Evolutionary conservation across 2,888 invertebrate species (phyloP).

Genomic region (Cetonia aurata): DNA sequence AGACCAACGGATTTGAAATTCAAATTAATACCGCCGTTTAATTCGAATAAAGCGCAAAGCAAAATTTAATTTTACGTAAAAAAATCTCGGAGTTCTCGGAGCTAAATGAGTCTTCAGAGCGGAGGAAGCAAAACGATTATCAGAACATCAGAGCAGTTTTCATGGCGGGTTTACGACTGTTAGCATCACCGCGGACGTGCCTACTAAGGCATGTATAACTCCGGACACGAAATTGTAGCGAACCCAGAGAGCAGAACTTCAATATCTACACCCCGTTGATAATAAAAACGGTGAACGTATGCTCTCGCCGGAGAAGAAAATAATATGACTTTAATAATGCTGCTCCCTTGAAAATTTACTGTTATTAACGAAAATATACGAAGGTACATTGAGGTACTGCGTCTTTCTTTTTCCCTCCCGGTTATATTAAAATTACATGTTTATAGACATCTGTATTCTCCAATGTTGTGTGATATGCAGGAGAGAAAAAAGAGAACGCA

Average conservation of each 20-base stretch:
- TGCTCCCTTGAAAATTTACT: slow-evolving; percentile 37
- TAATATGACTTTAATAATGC: slow-evolving; percentile 45
- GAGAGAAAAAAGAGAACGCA: slow-evolving; percentile 4
- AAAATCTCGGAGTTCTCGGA: slow-evolving; percentile 13
- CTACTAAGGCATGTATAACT: slow-evolving; percentile 34
- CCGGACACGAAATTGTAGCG: slow-evolving; percentile 20
- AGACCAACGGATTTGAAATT: slow-evolving; percentile 11
- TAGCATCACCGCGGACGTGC: slow-evolving; percentile 48
- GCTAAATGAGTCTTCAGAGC: slow-evolving; percentile 30
- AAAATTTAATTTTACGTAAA: slow-evolving; percentile 30
- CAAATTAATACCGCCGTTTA: slow-evolving; percentile 23
- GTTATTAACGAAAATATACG: slow-evolving; percentile 25
- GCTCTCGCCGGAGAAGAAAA: slow-evolving; percentile 44
- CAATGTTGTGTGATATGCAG: slow-evolving; percentile 10
- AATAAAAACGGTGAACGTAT: slow-evolving; percentile 50
- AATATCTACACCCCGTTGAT: slow-evolving; percentile 53
- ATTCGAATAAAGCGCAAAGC: slow-evolving; percentile 22
- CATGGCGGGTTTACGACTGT: slow-evolving; percentile 57
- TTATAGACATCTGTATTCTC: slow-evolving; percentile 21
- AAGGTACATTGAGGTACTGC: neutral
- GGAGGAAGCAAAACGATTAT: slow-evolving; percentile 50
- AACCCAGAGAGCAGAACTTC: slow-evolving; percentile 28
- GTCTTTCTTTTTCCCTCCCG: slow-evolving; percentile 1
- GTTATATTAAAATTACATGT: slow-evolving; percentile 32
- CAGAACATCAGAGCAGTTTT: slow-evolving; percentile 56